These are phyloP conservation scores for Acanthopagrus latus DNA, from an alignment of 2,797 vertebrate species.

Conservation along the genomic window DNA sequence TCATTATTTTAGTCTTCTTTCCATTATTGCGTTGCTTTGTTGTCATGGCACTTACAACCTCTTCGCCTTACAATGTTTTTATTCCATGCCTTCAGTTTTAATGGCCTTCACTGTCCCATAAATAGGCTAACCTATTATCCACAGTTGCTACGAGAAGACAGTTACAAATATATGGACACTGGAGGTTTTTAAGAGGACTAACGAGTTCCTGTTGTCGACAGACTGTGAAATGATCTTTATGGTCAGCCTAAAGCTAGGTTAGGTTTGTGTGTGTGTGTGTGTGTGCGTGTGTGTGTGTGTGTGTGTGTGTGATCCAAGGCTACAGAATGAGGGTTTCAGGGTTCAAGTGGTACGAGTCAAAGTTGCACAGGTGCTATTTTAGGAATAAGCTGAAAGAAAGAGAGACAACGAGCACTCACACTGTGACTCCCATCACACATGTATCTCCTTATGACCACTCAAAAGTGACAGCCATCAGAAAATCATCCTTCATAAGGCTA, in stretches of 20 bases:
- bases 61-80: neutral
- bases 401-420: neutral
- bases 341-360: slow-evolving; percentile 18
- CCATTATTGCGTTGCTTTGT: neutral
- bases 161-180: slow-evolving; percentile 8
- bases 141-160: neutral
- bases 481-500: neutral
- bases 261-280: neutral
- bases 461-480: neutral
- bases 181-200: slow-evolving; percentile 32
- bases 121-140: slow-evolving; percentile 4
- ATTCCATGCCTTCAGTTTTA: slow-evolving; percentile 1
- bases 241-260: slow-evolving; percentile 31
- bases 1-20: neutral
- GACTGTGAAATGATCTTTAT: slow-evolving; percentile 46
- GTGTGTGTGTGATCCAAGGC: neutral
- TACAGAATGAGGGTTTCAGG: slow-evolving; percentile 6
- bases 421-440: neutral
- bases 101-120: neutral
- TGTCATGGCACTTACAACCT: neutral
- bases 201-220: slow-evolving; percentile 38
- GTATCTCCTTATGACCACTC: neutral
- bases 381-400: slow-evolving; percentile 9
- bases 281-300: neutral
- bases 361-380: slow-evolving; percentile 22